phyloP scores from a whole-genome alignment of 2,888 invertebrate genomes.

The Drosophila kanekoi region DNA sequence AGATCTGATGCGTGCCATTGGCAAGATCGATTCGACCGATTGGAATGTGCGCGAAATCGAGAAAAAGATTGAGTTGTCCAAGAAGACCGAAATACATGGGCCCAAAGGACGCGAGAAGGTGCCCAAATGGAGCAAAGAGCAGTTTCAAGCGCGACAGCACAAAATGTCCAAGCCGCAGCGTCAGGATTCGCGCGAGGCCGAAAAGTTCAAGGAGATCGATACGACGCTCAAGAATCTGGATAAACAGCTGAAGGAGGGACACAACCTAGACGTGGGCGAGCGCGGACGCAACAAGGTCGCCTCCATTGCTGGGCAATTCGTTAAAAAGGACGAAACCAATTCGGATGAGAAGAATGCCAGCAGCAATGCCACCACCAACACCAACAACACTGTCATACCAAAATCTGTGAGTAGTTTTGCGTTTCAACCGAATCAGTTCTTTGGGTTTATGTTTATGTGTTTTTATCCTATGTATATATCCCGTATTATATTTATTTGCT shows the following conservation, averaged over 20 bases:
- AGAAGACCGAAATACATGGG: constrained; percentile 84
- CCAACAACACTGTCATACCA: constrained; percentile 76
- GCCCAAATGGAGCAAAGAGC: constrained; percentile 96
- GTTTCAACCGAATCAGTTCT: constrained; percentile 27
- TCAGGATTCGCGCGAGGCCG: constrained; percentile 86
- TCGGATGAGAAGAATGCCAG: constrained; percentile 83
- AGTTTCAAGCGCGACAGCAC: constrained; percentile 88
- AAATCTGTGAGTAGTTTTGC: constrained; percentile 85
- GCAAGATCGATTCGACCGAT: constrained; percentile 94
- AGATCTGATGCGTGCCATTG: constrained; percentile 94
- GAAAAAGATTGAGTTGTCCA: constrained; percentile 90
- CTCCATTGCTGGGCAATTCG: constrained; percentile 93
- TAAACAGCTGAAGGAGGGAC: constrained; percentile 92
- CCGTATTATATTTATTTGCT: constrained; percentile 9
- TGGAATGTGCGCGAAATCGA: constrained; percentile 97
- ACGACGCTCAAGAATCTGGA: constrained; percentile 90
- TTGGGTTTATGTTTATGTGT: constrained; percentile 27
- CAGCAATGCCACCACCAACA: constrained; percentile 68
- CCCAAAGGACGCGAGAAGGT: constrained; percentile 89
- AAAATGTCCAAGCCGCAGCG: constrained; percentile 89
- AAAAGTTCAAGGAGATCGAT: constrained; percentile 91
- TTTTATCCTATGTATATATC: constrained; percentile 28
- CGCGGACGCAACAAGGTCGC: constrained; percentile 92
- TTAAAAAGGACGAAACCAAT: constrained; percentile 84
- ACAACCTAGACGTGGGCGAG: constrained; percentile 88